A percentile compares a stretch with the other conserved stretches of the same genome.
phyloP scores from a whole-genome alignment of 1,140 invertebrate genomes.

The Zaprionus africanus region DNA sequence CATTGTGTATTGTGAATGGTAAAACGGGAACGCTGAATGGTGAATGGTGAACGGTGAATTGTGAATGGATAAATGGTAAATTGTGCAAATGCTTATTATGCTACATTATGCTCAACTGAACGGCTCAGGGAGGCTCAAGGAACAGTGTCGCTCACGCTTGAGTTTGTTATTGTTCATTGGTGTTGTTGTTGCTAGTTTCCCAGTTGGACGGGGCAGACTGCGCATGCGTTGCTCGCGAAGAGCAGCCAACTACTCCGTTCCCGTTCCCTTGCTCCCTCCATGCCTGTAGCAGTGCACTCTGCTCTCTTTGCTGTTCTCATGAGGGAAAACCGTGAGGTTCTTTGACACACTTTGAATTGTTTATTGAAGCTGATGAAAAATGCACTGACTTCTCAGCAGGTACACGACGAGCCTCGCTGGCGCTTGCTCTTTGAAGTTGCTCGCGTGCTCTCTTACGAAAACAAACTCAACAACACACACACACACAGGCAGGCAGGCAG shows the following conservation, averaged over 20 bases:
- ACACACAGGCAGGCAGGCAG: background rate
- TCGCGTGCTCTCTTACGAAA: constrained; percentile 36
- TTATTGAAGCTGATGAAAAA: background rate
- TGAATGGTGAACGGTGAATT: background rate
- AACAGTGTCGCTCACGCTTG: constrained; percentile 18
- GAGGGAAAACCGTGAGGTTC: background rate
- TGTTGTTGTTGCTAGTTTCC: constrained; percentile 24
- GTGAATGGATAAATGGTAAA: constrained; percentile 5
- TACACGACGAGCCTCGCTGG: background rate
- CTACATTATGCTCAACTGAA: background rate
- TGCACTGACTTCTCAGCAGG: background rate
- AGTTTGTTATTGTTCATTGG: constrained; percentile 3
- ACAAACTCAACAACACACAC: constrained; percentile 25
- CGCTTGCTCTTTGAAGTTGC: constrained; percentile 31
- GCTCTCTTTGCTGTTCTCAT: background rate
- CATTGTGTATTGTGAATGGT: background rate
- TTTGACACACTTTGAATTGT: background rate
- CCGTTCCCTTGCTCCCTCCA: background rate
- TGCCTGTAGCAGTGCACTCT: background rate
- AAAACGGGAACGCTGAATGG: too few relatives aligned
- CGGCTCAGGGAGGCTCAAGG: background rate
- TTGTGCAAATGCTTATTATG: constrained; percentile 3
- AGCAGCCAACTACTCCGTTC: constrained; percentile 13
- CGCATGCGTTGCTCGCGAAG: constrained; percentile 40
- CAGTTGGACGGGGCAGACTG: constrained; percentile 4